phyloP scores from a whole-genome alignment of 2,113 vertebrate species.

The Chiloscyllium plagiosum region DNA sequence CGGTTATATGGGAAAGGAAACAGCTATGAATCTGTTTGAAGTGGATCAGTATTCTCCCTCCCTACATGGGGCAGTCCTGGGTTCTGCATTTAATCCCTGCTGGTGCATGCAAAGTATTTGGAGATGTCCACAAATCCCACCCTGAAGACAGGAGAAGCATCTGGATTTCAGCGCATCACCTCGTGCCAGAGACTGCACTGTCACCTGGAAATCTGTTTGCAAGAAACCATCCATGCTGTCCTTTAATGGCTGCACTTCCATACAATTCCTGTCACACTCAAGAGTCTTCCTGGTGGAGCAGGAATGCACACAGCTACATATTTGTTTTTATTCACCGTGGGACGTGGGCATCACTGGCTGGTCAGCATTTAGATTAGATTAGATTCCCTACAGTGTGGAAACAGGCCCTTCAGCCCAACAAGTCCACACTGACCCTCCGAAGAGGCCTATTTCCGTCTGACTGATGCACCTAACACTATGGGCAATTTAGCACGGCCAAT shows the following conservation, averaged over 20 bases:
- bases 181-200: background rate
- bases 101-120: background rate
- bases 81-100: background rate
- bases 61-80: background rate
- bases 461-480: too few relatives aligned
- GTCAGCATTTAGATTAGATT: too few relatives aligned
- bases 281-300: background rate
- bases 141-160: background rate
- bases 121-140: background rate
- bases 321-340: too few relatives aligned
- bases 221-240: background rate
- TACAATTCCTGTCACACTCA: background rate
- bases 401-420: too few relatives aligned
- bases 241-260: background rate
- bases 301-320: background rate
- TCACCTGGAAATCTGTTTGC: background rate
- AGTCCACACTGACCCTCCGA: too few relatives aligned
- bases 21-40: background rate
- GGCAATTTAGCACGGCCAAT: too few relatives aligned
- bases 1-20: background rate
- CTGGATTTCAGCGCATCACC: background rate
- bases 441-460: too few relatives aligned
- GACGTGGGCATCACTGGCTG: too few relatives aligned
- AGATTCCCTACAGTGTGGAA: too few relatives aligned
- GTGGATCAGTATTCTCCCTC: background rate